Conservation (phyloP, 92 coral and sea anemone species). For the Paramuricea clavata region DNA sequence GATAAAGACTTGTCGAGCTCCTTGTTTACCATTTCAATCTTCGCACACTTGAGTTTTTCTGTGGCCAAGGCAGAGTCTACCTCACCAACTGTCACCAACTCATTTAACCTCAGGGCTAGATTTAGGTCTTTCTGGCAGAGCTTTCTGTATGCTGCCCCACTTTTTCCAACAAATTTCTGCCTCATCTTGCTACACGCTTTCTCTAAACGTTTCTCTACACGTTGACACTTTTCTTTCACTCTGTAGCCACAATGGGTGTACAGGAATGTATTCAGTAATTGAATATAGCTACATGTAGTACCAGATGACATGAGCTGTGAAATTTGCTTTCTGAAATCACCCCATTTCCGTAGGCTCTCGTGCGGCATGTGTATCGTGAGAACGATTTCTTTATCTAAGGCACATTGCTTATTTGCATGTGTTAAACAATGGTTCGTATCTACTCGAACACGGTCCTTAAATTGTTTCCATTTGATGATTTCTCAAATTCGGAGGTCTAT, state of each 20-base stretch:
- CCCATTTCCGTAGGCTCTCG: conserved; percentile 46
- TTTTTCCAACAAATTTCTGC: conserved; percentile 39
- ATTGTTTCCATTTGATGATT: background rate
- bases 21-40: background rate
- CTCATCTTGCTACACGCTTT: conserved; percentile 14
- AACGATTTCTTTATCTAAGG: background rate
- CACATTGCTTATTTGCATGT: background rate
- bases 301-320: background rate
- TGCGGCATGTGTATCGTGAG: conserved; percentile 37
- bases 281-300: conserved; percentile 20
- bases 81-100: conserved; percentile 28
- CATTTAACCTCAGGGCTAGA: conserved; percentile 20
- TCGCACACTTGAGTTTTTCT: background rate
- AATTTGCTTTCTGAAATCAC: conserved; percentile 1
- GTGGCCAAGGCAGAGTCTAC: conserved; percentile 20
- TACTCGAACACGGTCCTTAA: background rate
- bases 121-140: conserved; percentile 30
- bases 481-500: background rate
- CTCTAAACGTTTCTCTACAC: conserved; percentile 52
- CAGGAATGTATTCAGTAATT: conserved; percentile 45
- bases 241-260: background rate
- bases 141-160: conserved; percentile 43
- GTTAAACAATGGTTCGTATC: background rate
- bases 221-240: conserved; percentile 33
- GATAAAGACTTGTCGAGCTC: background rate